A percentile compares a stretch with the other conserved stretches of the same genome.
phyloP scores from a whole-genome alignment of 2,113 vertebrate species.

The Gallinago jamesoni region DNA sequence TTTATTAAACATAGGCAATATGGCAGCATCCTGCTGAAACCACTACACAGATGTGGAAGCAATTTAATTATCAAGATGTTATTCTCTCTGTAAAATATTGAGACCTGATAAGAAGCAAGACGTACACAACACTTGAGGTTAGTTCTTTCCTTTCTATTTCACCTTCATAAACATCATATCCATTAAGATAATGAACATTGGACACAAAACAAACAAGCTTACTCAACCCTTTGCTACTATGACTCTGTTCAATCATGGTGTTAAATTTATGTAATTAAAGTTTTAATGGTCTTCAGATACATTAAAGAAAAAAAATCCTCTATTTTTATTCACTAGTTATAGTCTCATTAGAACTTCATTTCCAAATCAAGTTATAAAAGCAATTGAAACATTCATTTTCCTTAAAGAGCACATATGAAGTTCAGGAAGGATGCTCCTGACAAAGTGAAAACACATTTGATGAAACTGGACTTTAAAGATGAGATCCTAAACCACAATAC shows the following conservation, averaged over 20 bases:
- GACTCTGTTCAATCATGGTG: neutral
- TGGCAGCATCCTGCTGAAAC: conserved; percentile 42
- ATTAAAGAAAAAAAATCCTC: neutral
- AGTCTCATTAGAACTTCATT: neutral
- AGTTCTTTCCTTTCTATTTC: neutral
- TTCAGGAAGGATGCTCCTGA: neutral
- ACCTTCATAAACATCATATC: neutral
- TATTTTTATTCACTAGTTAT: neutral
- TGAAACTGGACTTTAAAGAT: neutral
- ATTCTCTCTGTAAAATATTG: neutral
- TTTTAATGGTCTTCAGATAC: neutral
- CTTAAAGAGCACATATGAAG: neutral
- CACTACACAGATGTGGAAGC: conserved; percentile 32
- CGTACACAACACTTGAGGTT: neutral
- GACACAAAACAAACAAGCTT: neutral
- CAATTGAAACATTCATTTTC: neutral
- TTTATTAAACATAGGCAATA: conserved; percentile 53
- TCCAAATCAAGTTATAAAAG: neutral
- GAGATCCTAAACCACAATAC: neutral
- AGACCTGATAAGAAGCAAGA: neutral
- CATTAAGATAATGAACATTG: neutral
- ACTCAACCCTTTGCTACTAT: neutral
- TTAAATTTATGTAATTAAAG: neutral
- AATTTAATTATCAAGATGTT: conserved; percentile 52
- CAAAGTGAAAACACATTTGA: neutral